Percentiles rank a stretch among this genome's conserved stretches.
These are phyloP conservation scores for Orthonyx spaldingii DNA, from an alignment of 2,113 vertebrate species.

Conservation along the genomic window DNA sequence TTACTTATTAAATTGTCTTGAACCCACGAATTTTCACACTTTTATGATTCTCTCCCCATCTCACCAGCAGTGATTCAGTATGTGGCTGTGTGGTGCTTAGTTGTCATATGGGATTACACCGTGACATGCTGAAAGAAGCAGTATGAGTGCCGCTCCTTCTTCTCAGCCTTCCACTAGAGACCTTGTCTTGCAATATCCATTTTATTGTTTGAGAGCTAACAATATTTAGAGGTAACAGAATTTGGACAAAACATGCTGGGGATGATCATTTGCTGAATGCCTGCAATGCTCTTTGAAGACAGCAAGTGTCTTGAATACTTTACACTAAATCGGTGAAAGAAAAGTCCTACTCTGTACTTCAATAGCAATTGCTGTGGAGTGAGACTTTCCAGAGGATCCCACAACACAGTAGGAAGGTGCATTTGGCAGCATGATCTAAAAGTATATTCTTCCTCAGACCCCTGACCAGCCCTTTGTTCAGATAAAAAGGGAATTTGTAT, in stretches of 20 bases:
- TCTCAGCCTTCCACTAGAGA: background rate
- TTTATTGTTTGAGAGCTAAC: background rate
- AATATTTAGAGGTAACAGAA: too few species aligned
- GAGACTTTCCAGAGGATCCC: background rate
- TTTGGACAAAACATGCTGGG: background rate
- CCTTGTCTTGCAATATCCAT: background rate
- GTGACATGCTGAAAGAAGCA: background rate
- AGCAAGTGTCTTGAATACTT: background rate
- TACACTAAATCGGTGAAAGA: background rate
- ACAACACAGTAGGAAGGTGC: background rate
- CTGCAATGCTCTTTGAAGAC: background rate
- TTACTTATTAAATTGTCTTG: background rate
- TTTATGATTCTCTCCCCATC: background rate
- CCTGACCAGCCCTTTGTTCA: background rate
- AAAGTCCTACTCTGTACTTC: background rate
- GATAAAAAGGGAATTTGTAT: background rate
- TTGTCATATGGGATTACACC: background rate
- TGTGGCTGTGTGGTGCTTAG: background rate
- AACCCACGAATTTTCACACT: background rate
- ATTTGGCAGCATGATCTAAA: background rate
- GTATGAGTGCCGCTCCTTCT: background rate
- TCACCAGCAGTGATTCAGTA: background rate
- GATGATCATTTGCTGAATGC: background rate
- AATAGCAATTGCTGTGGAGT: background rate
- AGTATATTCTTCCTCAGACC: background rate